Conservation (phyloP, 1,140 invertebrate genomes). For the Aphelenchoides besseyi region DNA sequence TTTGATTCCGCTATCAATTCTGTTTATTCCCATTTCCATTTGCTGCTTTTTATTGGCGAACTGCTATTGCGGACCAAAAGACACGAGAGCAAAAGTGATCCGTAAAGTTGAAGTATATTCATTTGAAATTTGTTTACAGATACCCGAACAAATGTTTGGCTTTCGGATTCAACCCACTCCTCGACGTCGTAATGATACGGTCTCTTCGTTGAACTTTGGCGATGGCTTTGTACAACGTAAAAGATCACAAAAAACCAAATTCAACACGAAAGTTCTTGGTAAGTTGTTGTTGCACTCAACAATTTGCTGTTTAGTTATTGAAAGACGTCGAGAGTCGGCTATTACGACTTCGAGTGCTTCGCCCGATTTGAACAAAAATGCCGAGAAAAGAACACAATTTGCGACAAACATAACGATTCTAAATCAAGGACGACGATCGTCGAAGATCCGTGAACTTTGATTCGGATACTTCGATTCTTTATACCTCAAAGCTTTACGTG, state of each 20-base stretch:
- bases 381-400: neutral
- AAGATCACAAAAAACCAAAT: constrained; percentile 35
- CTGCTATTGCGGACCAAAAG: constrained; percentile 47
- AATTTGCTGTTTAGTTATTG: constrained; percentile 20
- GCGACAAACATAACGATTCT: neutral
- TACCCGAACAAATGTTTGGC: constrained; percentile 25
- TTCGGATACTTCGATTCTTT: neutral
- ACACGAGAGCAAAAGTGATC: no score
- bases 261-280: constrained; percentile 7
- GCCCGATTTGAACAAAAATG: neutral
- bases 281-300: neutral
- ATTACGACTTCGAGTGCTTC: neutral
- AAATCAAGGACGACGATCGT: neutral
- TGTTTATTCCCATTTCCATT: constrained; percentile 45
- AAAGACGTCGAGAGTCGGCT: constrained; percentile 21
- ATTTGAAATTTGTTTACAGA: no score
- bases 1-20: constrained; percentile 45
- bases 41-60: constrained; percentile 39
- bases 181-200: constrained; percentile 22
- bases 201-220: constrained; percentile 35
- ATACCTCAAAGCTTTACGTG: neutral
- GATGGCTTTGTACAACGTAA: constrained; percentile 45
- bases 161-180: neutral
- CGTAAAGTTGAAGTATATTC: no score
- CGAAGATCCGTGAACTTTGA: neutral